phyloP scores from a whole-genome alignment of 1,140 invertebrate genomes.

The Aphelenchoides fujianensis region DNA sequence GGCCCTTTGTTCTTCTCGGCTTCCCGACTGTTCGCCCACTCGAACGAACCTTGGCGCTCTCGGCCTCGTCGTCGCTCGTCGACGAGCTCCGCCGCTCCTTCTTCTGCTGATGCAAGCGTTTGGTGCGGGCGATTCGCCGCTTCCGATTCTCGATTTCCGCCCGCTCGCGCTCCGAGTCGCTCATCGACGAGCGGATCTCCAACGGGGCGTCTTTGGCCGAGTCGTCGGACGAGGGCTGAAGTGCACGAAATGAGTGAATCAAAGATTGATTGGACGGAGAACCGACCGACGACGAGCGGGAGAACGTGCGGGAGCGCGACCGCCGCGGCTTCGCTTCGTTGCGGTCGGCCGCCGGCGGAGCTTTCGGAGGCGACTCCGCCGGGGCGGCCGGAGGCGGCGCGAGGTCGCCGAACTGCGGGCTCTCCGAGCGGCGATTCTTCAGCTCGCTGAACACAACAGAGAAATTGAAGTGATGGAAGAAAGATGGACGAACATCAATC shows the following conservation, averaged over 20 bases:
- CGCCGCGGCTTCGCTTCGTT: no score
- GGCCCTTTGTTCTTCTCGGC: no score
- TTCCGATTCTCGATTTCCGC: slow-evolving; percentile 60
- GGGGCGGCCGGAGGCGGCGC: not conserved
- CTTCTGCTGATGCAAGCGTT: slow-evolving; percentile 35
- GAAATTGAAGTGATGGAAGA: no score
- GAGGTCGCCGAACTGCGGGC: slow-evolving; percentile 19
- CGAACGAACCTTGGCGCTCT: not conserved
- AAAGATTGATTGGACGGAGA: not conserved
- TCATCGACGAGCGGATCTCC: slow-evolving; percentile 51
- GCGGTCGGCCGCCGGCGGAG: no score
- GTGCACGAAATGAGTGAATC: not conserved
- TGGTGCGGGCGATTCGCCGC: slow-evolving; percentile 49
- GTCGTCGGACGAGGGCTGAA: slow-evolving; percentile 5
- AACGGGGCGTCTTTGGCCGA: slow-evolving; percentile 17
- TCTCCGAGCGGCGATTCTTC: slow-evolving; percentile 32
- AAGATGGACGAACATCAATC: no score
- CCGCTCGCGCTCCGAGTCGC: slow-evolving; percentile 56
- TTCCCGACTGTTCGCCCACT: no score
- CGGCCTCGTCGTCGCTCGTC: slow-evolving; percentile 10
- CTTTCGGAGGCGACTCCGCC: no score
- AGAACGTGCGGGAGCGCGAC: no score
- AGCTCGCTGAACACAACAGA: slow-evolving; percentile 39
- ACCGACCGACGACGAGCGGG: not conserved
- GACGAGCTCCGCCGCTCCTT: slow-evolving; percentile 9